Base-by-base conservation (phyloP, 1,140 invertebrate species). In the Callitettix versicolor region DNA sequence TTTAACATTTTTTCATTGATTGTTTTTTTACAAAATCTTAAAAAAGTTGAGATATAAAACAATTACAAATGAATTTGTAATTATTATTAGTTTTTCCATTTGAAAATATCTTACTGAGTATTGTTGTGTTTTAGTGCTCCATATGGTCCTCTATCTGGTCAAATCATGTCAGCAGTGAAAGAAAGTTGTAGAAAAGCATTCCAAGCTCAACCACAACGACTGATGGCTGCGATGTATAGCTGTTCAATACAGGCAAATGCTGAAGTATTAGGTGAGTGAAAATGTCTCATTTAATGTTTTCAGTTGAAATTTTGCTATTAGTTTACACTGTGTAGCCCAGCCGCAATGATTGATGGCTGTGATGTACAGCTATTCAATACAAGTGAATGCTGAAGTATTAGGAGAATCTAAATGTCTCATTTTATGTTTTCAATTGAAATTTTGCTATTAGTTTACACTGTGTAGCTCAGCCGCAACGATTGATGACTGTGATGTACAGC, bases 221-320 rank as follows among this genome's bases (percentile, higher is more conserved):
- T 99, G 3, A 91, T 98, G 74, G 88, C 88, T 11, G 94, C 96
- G 1, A 98, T 98, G 92, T 99, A 97, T 68, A 88, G 82, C 33
- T 98, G 94, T 71, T 86, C 81, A 62, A 93, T 99, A 57, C 80
- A 91, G 64, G 92, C 93, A 11, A 92, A 90, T 60, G 84, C 88
- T 1, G 91, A 95, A 71, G 90, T 94, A 60, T 76, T 99, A 64
- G 95, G 92, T 90, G 71, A 85, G 86, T 81, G 7, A 30, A 30
- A 4, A 4, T 30, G 9, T 30, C 26, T n/a, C n/a, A n/a, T n/a
- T n/a, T n/a, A n/a, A n/a, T n/a, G n/a, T n/a, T n/a, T n/a, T n/a
- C n/a, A n/a, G n/a, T n/a, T n/a, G n/a, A n/a, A n/a, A n/a, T n/a
- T n/a, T n/a, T n/a, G n/a, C n/a, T n/a, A n/a, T n/a, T n/a, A n/a